Base-by-base conservation (phyloP, 2,888 invertebrate species). In the Thereva unica region DNA sequence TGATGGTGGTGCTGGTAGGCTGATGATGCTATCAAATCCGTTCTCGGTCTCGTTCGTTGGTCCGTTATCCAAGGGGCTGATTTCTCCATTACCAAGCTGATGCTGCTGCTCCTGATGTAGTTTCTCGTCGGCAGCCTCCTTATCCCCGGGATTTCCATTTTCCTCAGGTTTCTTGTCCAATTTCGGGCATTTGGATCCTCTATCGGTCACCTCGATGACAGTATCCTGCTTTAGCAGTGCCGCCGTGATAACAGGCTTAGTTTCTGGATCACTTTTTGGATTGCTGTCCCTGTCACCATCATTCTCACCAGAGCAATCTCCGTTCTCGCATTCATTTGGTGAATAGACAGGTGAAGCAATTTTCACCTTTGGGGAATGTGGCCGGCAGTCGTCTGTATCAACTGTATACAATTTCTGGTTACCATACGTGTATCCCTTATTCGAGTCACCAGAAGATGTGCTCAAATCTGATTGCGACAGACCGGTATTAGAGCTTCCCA, bases 401-500 rank as follows among this genome's bases (percentile, higher is more conserved):
- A 87, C 85, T 66, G 89, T 89, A 76, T 92, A 92, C 37, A 90
- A 87, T 72, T 87, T 83, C 79, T 93, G 93, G 76, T 89, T 91
- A 65, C 92, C 89, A 76, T 93, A 93, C 53, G 88, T 86, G 77
- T 93, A 89, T 69, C 88, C 89, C 9, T 87, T 88, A 77, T 90
- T 90, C 66, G 88, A 87, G 42, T 87, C 87, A 9, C 87, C 87
- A 54, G 85, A 84, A 38, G 91, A 91, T 75, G 90, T 85, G 75
- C 91, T 91, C 0, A 90, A 83, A 75, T 91, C 91, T 4, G 93
- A 93, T 75, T 92, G 92, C 4, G 92, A 90, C 2, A 93, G 83
- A 0, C 93, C 93, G 0, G 91, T 91, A 74, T 87, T 88, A 34
- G 86, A 85, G 63, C 85, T 79, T 0, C 85, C 85, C 61, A 85